Evolutionary conservation across 1,140 invertebrate species (phyloP), one percentile per base, ranked within the genome.

Genomic region (Leucophenga varia): DNA sequence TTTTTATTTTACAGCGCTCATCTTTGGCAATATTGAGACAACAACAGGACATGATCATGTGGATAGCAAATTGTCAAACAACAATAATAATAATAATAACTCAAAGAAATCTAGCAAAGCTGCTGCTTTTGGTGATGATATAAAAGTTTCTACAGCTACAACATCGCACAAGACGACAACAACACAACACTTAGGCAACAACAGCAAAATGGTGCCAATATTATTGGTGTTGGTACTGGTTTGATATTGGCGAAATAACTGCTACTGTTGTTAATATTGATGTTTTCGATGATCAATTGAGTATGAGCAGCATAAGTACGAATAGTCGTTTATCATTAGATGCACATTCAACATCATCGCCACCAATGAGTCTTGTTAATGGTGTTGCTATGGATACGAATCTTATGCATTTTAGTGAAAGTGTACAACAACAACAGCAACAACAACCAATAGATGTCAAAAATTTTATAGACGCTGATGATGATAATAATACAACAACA

Each of bases 231-330:
- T 20, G 40, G 37, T 30, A 52, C 36, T n/a, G 40, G 1, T 47
- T 49, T 10, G 47, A 40, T 16, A 55, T 44, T 5, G 51, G 49
- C 3, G 70, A 61, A 42, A 37, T 55, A 36, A n/a, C n/a, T n/a
- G 54, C 61, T 2, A 73, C 69, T 2, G 71, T 72, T 52, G 72
- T 72, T 12, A 74, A 72, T 20, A 74, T 74, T 20, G 76, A 76
- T 47, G 72, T 74, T n/a, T 82, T 82, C 53, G 85, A 84, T 21
- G 88, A 90, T 57, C 88, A 90, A 59, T 65, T 89, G 31, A 90
- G 88, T 63, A 85, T 87, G 10, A 90, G 88, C 63, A 90, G 87
- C 65, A 87, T 90, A 55, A 89, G 87, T 64, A 90, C 88, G 3
- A 83, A 86, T 3, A 89, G 87, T 58, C 81, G 87, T 34, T 85